Percentiles rank a stretch among this genome's conserved stretches.
Evolutionary conservation across 2,797 vertebrate genomes (phyloP).

Genomic region (Champsocephalus gunnari): DNA sequence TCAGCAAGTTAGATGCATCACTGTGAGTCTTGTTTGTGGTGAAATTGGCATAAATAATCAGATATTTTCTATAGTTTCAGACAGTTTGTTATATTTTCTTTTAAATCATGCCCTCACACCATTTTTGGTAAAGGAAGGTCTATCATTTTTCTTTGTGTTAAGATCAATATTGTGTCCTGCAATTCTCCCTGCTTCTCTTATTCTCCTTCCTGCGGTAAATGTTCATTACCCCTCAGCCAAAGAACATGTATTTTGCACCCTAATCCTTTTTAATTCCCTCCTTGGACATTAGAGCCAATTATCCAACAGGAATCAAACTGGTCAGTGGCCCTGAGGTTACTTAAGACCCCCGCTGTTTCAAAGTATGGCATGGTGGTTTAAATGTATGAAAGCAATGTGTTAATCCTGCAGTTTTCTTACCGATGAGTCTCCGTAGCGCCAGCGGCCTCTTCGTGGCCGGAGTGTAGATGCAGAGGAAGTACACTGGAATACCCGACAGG

Average conservation of each 20-base stretch:
- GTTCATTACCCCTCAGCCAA: neutral
- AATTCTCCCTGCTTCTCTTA: no score
- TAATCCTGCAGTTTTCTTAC: conserved; percentile 71
- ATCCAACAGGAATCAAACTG: neutral
- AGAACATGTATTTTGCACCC: neutral
- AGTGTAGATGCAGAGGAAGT: conserved; percentile 89
- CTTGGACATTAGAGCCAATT: neutral
- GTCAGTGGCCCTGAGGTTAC: neutral
- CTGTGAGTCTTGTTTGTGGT: no score
- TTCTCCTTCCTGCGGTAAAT: neutral
- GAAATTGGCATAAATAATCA: neutral
- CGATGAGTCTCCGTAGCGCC: conserved; percentile 81
- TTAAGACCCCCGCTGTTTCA: neutral
- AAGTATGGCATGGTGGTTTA: neutral
- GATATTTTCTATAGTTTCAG: neutral
- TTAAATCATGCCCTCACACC: neutral
- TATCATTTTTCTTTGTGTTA: neutral
- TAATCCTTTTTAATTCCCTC: neutral
- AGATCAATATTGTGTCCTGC: neutral
- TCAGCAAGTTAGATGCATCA: no score
- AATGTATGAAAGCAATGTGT: neutral
- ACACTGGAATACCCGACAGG: conserved; percentile 91
- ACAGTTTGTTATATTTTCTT: neutral
- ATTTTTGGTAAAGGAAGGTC: no score
- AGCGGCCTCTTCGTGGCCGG: conserved; percentile 85